Conservation (phyloP, 2,888 invertebrate genomes). For the Epinotia brunnichana region DNA sequence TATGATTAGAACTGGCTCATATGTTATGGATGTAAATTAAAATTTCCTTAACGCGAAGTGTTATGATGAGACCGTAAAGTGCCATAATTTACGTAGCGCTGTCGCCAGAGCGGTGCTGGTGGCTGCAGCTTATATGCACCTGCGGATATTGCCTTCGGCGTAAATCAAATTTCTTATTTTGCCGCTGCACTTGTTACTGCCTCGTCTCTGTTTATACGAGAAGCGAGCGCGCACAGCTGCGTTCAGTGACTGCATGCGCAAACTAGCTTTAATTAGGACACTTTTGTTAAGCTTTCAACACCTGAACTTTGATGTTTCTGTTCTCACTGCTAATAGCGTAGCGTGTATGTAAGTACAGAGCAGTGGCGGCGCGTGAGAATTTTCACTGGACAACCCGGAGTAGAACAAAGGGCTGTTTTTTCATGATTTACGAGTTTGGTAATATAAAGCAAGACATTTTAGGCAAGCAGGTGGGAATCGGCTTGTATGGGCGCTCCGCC, state of each 20-base stretch:
- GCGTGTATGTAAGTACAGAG: neutral
- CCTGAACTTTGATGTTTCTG: too few species aligned
- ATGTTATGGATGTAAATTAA: constrained; percentile 61
- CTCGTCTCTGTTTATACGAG: constrained; percentile 46
- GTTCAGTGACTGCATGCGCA: neutral
- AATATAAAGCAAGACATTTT: too few species aligned
- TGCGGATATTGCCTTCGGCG: constrained; percentile 72
- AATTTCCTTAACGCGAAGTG: constrained; percentile 55
- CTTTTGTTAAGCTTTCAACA: constrained; percentile 12
- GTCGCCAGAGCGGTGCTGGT: constrained; percentile 49
- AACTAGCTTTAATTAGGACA: constrained; percentile 21
- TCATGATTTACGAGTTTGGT: too few species aligned
- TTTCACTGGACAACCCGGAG: too few species aligned
- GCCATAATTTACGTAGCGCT: constrained; percentile 58
- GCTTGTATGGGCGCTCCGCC: too few species aligned
- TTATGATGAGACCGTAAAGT: constrained; percentile 58
- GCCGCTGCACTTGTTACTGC: constrained; percentile 66
- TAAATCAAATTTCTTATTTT: constrained; percentile 79
- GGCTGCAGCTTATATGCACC: constrained; percentile 70
- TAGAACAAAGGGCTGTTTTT: too few species aligned
- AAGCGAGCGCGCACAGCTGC: constrained; percentile 30
- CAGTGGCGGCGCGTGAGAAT: too few species aligned
- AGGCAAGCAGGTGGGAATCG: too few species aligned
- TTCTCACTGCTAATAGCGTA: neutral
- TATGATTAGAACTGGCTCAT: constrained; percentile 54